phyloP scores from a whole-genome alignment of 2,888 invertebrate species.

The Scaptomyza tumidula region DNA sequence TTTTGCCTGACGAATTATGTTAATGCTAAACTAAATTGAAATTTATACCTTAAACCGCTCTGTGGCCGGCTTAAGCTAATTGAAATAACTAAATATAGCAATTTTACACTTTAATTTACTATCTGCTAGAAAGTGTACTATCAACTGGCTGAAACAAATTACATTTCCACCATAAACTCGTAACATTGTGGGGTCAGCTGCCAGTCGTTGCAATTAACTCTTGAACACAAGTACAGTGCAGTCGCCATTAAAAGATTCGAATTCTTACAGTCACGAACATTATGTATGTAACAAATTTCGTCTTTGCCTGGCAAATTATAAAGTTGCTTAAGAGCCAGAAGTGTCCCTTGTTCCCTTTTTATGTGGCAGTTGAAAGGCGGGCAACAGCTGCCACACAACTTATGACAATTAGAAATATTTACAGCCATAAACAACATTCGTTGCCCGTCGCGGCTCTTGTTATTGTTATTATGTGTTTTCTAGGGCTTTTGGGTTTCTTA shows the following conservation, averaged over 20 bases:
- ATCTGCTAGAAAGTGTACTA: constrained; percentile 23
- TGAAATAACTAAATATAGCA: constrained; percentile 60
- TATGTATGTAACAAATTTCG: constrained; percentile 35
- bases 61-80: constrained; percentile 64
- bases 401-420: constrained; percentile 71
- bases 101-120: constrained; percentile 33
- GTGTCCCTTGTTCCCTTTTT: not conserved
- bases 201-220: constrained; percentile 51
- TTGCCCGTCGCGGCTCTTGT: constrained; percentile 34
- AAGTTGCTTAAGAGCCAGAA: constrained; percentile 3
- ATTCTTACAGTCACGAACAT: constrained; percentile 37
- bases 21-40: constrained; percentile 67
- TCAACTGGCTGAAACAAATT: constrained; percentile 36
- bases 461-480: constrained; percentile 30
- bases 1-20: constrained; percentile 64
- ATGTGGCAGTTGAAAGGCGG: constrained; percentile 18
- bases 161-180: constrained; percentile 29
- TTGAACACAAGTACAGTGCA: constrained; percentile 41
- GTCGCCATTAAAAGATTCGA: constrained; percentile 56
- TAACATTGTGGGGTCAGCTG: constrained; percentile 32
- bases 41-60: constrained; percentile 49
- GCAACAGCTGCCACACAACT: constrained; percentile 57
- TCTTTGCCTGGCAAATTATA: constrained; percentile 42
- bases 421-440: constrained; percentile 74
- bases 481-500: constrained; percentile 48